Evolutionary conservation across 2,113 vertebrate genomes (phyloP).

Genomic region (Ptilorrhoa leucosticta): DNA sequence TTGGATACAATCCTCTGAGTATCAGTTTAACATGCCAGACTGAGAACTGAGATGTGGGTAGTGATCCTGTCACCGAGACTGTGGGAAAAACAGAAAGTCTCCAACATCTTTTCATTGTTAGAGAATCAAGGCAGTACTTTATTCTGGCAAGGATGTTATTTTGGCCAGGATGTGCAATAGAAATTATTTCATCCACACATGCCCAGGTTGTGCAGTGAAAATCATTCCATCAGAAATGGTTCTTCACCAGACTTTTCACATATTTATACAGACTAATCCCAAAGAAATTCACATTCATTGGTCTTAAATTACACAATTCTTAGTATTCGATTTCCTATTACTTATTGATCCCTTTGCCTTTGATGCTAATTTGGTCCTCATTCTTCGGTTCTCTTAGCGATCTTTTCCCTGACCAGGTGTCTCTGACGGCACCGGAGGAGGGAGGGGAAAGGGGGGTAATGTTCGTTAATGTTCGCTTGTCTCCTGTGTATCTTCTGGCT

Average conservation of each 20-base stretch:
- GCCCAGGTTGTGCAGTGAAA: neutral
- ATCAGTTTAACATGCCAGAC: neutral
- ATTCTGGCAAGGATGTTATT: neutral
- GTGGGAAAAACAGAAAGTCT: neutral
- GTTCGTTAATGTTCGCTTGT: accelerated
- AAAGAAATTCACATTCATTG: neutral
- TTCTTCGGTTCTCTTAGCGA: neutral
- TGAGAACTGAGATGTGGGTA: neutral
- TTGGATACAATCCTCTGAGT: neutral
- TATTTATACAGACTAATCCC: neutral
- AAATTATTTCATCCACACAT: neutral
- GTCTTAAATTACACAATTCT: neutral
- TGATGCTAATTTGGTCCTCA: neutral
- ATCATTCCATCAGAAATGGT: neutral
- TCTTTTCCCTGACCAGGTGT: too few species aligned
- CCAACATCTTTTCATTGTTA: neutral
- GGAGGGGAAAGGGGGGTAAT: neutral
- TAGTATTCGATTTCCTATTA: neutral
- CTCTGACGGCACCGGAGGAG: neutral
- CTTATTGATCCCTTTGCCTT: neutral
- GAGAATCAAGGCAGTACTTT: neutral
- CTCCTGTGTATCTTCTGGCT: neutral
- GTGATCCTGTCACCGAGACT: neutral
- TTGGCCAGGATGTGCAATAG: neutral
- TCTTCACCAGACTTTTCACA: neutral